Conservation (phyloP, 2,113 vertebrate genomes). For the Tangachromis dhanisi region DNA sequence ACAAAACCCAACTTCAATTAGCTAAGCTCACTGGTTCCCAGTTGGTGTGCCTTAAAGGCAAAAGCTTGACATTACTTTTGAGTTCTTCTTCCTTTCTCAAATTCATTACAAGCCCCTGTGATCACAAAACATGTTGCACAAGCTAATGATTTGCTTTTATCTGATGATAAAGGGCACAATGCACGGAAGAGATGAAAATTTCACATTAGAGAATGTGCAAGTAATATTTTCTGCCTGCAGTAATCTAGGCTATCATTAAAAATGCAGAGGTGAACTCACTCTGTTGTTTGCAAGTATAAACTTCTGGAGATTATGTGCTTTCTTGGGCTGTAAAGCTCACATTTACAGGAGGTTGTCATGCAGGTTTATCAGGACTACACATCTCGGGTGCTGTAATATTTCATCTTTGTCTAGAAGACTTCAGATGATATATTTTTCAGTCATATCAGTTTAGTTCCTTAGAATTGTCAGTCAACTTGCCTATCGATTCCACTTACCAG, state of each 20-base stretch:
- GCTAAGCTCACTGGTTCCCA: constrained; percentile 26
- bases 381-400: background rate
- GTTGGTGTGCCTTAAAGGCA: constrained; percentile 37
- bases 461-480: background rate
- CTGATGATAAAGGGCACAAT: constrained; percentile 12
- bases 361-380: background rate
- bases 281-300: background rate
- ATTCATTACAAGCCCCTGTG: constrained; percentile 34
- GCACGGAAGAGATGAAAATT: background rate
- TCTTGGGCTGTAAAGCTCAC: background rate
- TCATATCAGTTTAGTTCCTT: background rate
- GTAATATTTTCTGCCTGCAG: background rate
- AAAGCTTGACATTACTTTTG: constrained; percentile 3
- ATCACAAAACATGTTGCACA: constrained; percentile 30
- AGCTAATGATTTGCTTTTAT: constrained; percentile 26
- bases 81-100: background rate
- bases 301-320: background rate
- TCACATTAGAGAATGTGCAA: background rate
- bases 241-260: background rate
- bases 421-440: background rate
- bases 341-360: background rate
- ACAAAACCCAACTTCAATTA: constrained; percentile 48
- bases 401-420: background rate
- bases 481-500: background rate
- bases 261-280: background rate